These are phyloP conservation scores for Capitulum mitella DNA, from an alignment of 2,888 invertebrate species.

Conservation along the genomic window DNA sequence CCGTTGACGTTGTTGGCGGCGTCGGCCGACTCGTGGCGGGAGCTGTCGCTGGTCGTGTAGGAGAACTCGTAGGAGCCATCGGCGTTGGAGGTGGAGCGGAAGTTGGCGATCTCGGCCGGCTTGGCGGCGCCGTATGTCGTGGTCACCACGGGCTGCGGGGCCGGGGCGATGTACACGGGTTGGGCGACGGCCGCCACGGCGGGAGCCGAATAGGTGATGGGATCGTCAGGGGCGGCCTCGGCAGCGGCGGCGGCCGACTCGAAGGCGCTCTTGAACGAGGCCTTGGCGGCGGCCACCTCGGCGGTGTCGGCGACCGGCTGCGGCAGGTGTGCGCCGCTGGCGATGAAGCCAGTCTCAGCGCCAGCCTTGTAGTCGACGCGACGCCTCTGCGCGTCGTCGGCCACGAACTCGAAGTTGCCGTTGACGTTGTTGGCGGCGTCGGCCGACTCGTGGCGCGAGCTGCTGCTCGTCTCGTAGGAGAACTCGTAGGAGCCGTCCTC, in stretches of 20 bases:
- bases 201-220: neutral
- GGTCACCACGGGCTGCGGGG: neutral
- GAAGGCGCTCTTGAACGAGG: constrained; percentile 33
- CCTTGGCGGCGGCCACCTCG: constrained; percentile 1
- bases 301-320: neutral
- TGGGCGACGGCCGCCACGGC: neutral
- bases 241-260: constrained; percentile 24
- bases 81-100: constrained; percentile 26
- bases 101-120: constrained; percentile 27
- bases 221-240: neutral
- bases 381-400: constrained; percentile 37
- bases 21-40: constrained; percentile 35
- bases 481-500: too few species aligned
- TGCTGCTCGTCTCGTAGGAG: constrained; percentile 35
- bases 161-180: neutral
- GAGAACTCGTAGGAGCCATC: constrained; percentile 29
- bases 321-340: constrained; percentile 29
- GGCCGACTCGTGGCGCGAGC: constrained; percentile 34
- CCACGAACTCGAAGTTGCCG: constrained; percentile 36
- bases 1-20: constrained; percentile 33
- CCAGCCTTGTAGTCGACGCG: constrained; percentile 35
- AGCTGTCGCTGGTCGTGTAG: constrained; percentile 35
- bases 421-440: constrained; percentile 34
- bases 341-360: constrained; percentile 35
- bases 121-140: constrained; percentile 26